A percentile compares a stretch with the other conserved stretches of the same genome.
These are phyloP conservation scores for Epiblema foenella DNA, from an alignment of 2,888 invertebrate genomes.

Conservation along the genomic window DNA sequence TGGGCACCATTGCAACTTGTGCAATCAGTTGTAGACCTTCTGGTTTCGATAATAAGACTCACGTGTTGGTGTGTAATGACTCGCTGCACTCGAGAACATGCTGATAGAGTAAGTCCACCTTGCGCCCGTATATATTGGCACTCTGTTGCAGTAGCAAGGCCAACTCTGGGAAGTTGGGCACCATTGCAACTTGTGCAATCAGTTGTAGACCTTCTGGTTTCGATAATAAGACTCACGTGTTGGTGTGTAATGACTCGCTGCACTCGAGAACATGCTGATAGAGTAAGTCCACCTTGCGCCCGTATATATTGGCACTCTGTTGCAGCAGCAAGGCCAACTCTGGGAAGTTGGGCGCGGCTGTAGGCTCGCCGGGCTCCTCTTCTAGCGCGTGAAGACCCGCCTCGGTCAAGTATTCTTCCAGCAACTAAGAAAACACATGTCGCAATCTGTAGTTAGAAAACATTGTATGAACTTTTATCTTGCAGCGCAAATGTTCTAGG, in stretches of 20 bases:
- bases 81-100: slow-evolving; percentile 72
- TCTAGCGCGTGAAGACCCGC: slow-evolving; percentile 50
- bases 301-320: slow-evolving; percentile 89
- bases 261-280: slow-evolving; percentile 72
- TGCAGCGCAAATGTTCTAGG: too few species aligned
- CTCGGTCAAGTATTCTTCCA: slow-evolving; percentile 83
- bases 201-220: too few species aligned
- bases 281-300: slow-evolving; percentile 89
- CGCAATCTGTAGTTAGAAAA: neutral
- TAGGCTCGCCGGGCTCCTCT: slow-evolving; percentile 24
- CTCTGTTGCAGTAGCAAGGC: slow-evolving; percentile 91
- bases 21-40: neutral
- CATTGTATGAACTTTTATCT: too few species aligned
- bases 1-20: slow-evolving; percentile 65
- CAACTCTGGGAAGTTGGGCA: slow-evolving; percentile 89
- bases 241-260: slow-evolving; percentile 65
- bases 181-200: neutral
- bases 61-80: slow-evolving; percentile 61
- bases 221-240: slow-evolving; percentile 56
- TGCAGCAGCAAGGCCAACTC: slow-evolving; percentile 92
- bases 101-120: slow-evolving; percentile 88
- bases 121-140: slow-evolving; percentile 88
- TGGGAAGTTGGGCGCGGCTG: slow-evolving; percentile 86
- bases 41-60: slow-evolving; percentile 46
- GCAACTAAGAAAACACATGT: slow-evolving; percentile 66